Percentiles rank a stretch among this genome's conserved stretches.
These are phyloP conservation scores for Melanotaenia maccullochi DNA, from an alignment of 2,797 vertebrate genomes.

Conservation along the genomic window DNA sequence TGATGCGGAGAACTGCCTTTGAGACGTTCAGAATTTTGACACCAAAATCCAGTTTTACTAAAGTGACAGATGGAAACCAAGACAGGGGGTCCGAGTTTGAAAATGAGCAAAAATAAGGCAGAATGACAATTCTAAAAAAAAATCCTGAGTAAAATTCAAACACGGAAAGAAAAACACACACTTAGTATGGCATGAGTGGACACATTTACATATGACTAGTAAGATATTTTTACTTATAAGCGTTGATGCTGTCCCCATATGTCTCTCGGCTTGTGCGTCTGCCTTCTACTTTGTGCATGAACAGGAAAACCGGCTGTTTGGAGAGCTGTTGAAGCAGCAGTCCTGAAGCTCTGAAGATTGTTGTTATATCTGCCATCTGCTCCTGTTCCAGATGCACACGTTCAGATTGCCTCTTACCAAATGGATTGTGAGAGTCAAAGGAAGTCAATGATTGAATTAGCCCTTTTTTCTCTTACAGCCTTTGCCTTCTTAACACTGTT, in stretches of 20 bases:
- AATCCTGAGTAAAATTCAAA: conserved; percentile 32
- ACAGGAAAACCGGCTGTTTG: conserved; percentile 25
- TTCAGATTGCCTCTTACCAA: conserved; percentile 20
- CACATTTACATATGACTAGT: background rate
- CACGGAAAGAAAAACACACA: background rate
- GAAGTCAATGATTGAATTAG: conserved; percentile 57
- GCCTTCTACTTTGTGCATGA: conserved; percentile 5
- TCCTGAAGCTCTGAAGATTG: conserved; percentile 48
- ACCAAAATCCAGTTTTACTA: conserved; percentile 35
- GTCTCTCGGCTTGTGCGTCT: background rate
- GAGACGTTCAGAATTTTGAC: conserved; percentile 26
- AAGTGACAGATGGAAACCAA: conserved; percentile 28
- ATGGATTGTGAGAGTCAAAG: conserved; percentile 62
- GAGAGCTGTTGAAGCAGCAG: conserved; percentile 31
- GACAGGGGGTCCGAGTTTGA: conserved; percentile 12
- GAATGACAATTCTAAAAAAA: conserved; percentile 2
- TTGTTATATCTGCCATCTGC: conserved; percentile 44
- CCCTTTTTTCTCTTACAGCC: conserved; percentile 40
- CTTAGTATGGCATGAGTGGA: background rate
- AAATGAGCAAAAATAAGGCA: conserved; percentile 24
- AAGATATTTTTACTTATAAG: conserved; percentile 10
- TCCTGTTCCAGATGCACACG: conserved; percentile 21
- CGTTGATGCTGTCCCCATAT: background rate
- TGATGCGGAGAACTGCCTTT: conserved; percentile 23
- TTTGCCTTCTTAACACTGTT: conserved; percentile 40